phyloP scores from a whole-genome alignment of 1,140 invertebrate species.

The Drosophila truncata region DNA sequence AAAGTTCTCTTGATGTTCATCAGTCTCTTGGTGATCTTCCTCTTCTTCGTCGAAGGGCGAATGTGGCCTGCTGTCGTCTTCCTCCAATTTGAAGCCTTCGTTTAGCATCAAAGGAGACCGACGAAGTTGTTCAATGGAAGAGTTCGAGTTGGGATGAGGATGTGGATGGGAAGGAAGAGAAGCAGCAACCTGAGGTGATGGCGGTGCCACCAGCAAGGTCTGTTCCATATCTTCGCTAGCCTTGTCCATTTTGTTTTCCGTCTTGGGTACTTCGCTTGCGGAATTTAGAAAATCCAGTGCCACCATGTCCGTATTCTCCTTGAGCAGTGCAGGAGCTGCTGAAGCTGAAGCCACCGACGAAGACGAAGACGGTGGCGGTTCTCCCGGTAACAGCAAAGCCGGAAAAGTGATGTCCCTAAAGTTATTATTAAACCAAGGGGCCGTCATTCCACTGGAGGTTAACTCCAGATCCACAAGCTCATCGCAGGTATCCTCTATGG shows the following conservation, averaged over 20 bases:
- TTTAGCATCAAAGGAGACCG: conserved; percentile 51
- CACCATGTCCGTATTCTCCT: conserved; percentile 39
- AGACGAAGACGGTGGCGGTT: conserved; percentile 39
- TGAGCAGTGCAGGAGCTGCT: conserved; percentile 18
- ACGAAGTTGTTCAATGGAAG: conserved; percentile 58
- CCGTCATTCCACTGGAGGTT: conserved; percentile 69
- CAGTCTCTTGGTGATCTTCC: conserved; percentile 5
- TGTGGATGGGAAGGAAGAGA: not conserved
- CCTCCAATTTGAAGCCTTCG: conserved; percentile 64
- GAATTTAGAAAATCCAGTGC: conserved; percentile 48
- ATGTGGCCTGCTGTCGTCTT: conserved; percentile 34
- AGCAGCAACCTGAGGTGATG: conserved; percentile 13
- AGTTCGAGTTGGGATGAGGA: conserved; percentile 2
- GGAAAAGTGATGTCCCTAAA: conserved; percentile 75
- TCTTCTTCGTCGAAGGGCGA: conserved; percentile 45
- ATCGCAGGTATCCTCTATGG: conserved; percentile 80
- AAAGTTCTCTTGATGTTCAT: conserved; percentile 40
- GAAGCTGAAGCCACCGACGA: not conserved
- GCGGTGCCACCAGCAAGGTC: conserved; percentile 29
- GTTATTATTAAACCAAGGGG: conserved; percentile 79
- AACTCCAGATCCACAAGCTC: conserved; percentile 76
- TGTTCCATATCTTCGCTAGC: conserved; percentile 26
- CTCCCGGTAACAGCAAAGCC: conserved; percentile 55
- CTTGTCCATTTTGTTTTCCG: conserved; percentile 24
- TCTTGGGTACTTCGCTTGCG: not conserved